These are phyloP conservation scores for Holocentrus rufus DNA, from an alignment of 2,797 vertebrate genomes.

Conservation along the genomic window DNA sequence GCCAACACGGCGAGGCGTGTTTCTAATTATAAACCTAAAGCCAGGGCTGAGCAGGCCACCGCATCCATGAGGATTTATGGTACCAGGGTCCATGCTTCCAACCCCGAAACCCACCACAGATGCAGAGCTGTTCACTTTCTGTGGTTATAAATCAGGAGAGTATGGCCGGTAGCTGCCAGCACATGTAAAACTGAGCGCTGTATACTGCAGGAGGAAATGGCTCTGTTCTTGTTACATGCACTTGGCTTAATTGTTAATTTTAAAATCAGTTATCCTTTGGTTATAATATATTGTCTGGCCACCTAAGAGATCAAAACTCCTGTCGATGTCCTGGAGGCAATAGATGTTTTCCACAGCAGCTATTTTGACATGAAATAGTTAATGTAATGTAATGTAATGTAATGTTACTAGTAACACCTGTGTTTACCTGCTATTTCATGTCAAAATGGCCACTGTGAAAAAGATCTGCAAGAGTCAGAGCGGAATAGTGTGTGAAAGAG, in stretches of 20 bases:
- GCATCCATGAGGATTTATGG: slow-evolving; percentile 73
- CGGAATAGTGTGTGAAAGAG: background rate
- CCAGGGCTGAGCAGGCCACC: slow-evolving; percentile 65
- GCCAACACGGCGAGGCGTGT: slow-evolving; percentile 68
- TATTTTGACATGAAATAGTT: no score
- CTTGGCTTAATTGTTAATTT: background rate
- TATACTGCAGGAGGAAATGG: background rate
- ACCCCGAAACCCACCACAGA: slow-evolving; percentile 50
- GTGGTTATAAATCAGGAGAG: slow-evolving; percentile 55
- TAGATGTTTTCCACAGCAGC: no score
- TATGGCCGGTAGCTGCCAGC: slow-evolving; percentile 47
- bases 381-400: no score
- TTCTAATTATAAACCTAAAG: slow-evolving; percentile 82
- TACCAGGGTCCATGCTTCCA: slow-evolving; percentile 46
- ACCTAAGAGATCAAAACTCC: background rate
- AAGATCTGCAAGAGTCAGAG: background rate
- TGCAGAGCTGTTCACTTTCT: slow-evolving; percentile 49
- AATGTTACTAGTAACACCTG: no score
- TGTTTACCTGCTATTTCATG: no score
- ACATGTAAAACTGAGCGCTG: slow-evolving; percentile 11
- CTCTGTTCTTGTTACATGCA: background rate
- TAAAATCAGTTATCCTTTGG: slow-evolving; percentile 8
- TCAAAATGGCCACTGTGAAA: no score
- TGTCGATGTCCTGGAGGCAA: no score
- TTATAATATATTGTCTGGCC: background rate